These are phyloP conservation scores for Theristus sp. DNA, from an alignment of 2,888 invertebrate species.

Conservation along the genomic window DNA sequence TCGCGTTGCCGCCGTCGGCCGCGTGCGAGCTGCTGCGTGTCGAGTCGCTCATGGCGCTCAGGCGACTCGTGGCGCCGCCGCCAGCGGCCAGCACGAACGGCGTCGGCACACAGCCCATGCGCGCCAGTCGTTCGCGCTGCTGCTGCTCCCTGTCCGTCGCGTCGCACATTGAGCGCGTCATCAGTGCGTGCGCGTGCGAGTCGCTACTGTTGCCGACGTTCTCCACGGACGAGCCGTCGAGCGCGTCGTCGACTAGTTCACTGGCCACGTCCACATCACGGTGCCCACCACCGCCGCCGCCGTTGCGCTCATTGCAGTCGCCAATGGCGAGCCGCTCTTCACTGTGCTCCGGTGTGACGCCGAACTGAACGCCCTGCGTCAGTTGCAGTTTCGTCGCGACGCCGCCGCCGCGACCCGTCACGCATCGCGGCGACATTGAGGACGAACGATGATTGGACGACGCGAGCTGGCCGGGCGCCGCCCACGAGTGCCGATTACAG, in stretches of 20 bases:
- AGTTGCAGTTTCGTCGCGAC: background rate
- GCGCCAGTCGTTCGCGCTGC: background rate
- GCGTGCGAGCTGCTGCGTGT: too few relatives aligned
- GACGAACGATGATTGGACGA: background rate
- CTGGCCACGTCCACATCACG: too few relatives aligned
- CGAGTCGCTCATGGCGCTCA: too few relatives aligned
- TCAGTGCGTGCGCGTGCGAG: background rate
- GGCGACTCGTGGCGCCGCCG: background rate
- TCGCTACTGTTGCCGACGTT: background rate
- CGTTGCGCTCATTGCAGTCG: too few relatives aligned
- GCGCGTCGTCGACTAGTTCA: too few relatives aligned
- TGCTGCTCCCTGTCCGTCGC: background rate
- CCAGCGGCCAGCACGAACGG: background rate
- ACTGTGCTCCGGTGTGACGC: too few relatives aligned
- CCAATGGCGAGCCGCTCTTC: too few relatives aligned
- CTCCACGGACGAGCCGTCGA: too few relatives aligned
- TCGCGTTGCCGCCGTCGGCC: too few relatives aligned
- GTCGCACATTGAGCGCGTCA: background rate
- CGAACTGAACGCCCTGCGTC: background rate
- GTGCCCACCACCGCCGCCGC: too few relatives aligned
- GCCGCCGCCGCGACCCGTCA: background rate
- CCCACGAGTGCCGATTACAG: background rate
- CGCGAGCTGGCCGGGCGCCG: too few relatives aligned
- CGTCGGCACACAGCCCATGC: background rate
- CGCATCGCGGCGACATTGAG: background rate